Percentiles rank a stretch among this genome's conserved stretches.
These are phyloP conservation scores for Heterochromis multidens DNA, from an alignment of 2,113 vertebrate genomes.

Conservation along the genomic window DNA sequence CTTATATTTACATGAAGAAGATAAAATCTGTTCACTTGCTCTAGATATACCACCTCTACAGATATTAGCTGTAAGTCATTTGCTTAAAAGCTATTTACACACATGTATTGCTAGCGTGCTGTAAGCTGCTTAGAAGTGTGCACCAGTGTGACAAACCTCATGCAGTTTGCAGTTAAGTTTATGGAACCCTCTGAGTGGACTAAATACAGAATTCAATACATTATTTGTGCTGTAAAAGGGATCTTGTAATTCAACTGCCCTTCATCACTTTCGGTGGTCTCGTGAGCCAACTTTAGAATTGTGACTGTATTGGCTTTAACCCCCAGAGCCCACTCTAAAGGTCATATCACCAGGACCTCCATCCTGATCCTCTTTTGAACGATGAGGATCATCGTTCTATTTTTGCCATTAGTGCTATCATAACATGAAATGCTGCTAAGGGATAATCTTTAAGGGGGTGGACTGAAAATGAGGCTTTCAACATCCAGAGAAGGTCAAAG, in stretches of 20 bases:
- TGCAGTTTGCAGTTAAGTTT: not conserved
- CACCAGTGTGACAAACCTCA: not conserved
- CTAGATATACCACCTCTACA: not conserved
- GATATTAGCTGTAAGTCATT: not conserved
- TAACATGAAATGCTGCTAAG: constrained; percentile 37
- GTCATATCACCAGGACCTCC: constrained; percentile 45
- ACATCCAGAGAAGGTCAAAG: constrained; percentile 4
- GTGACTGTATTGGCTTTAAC: constrained; percentile 18
- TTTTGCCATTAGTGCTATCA: constrained; percentile 53
- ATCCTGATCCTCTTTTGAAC: constrained; percentile 58
- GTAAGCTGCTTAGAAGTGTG: not conserved
- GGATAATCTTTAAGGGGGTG: constrained; percentile 42
- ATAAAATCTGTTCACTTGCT: not conserved
- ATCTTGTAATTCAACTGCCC: not conserved
- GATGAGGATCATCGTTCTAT: constrained; percentile 43
- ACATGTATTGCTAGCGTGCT: not conserved
- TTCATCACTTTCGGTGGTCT: not conserved
- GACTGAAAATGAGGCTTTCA: not conserved
- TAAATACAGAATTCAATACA: not conserved
- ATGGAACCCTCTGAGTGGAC: not conserved
- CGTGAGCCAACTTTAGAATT: not conserved
- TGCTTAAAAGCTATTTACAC: not conserved
- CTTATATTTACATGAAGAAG: not conserved
- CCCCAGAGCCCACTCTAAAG: constrained; percentile 17
- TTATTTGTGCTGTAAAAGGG: not conserved